Evolutionary conservation across 2,888 invertebrate genomes (phyloP), one percentile per base, ranked within the genome.

Genomic region (Arge pagana): DNA sequence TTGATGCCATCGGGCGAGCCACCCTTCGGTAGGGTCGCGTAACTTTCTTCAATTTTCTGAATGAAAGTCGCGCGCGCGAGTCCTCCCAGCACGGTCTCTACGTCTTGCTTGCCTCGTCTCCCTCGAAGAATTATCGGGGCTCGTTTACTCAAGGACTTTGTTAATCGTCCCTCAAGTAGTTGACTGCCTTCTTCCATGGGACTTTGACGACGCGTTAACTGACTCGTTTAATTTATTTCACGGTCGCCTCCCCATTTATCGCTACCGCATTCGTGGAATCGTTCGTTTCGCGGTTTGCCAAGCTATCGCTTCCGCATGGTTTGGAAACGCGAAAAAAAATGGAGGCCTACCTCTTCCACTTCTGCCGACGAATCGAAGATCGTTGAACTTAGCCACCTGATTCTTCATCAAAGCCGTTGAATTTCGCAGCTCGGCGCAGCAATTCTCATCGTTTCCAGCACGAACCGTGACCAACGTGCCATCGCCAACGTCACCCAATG

Each of bases 361-460:
- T 77, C 97, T 85, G 65, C 98, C 98, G 68, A 99, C 96, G 82
- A 99, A 99, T 77, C 99, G 85, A 68, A 99, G 83, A 81, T 99
- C 99, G 78, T 96, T 96, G 81, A 99, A 99, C 81, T 96, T 96
- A 64, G 99, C 98, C 67, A 98, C 94, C 77, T 96, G 95, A 78
- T 96, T 96, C 82, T 96, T 96, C 91, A 98, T 95, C 70, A 96
- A 88, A 24, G 98, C 95, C 45, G 93, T 92, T 66, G 90, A 90
- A 80, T 99, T 99, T 70, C 96, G 80, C 65, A 97, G 79, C 77
- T 99, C 98, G 31, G 95, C 97, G 74, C 93, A 95, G 77, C 88
- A 95, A 80, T 97, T 98, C 79, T 99, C 98, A 71, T 99, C 98
- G 79, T 99, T 99, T 15, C 98, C 98, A 13, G 97, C 98, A 33